These are phyloP conservation scores for Euclidia mi DNA, from an alignment of 2,888 invertebrate genomes.

Conservation along the genomic window DNA sequence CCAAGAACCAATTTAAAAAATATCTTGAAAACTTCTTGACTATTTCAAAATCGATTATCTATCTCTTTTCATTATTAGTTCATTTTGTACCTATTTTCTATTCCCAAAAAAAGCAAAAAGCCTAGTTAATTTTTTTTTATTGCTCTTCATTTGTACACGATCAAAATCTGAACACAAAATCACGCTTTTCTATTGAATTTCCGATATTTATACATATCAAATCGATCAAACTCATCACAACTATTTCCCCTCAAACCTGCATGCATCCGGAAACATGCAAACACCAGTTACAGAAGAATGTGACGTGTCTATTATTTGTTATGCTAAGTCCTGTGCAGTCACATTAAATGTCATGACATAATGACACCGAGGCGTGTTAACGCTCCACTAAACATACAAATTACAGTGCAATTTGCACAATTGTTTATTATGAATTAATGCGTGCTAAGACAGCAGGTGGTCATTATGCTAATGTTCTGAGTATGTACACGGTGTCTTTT, in stretches of 20 bases:
- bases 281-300: constrained; percentile 66
- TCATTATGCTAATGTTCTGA: constrained; percentile 75
- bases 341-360: constrained; percentile 75
- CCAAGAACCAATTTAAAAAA: no score
- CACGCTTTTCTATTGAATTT: no score
- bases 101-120: no score
- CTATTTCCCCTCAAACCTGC: background rate
- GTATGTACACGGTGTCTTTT: constrained; percentile 45
- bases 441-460: constrained; percentile 61
- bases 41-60: no score
- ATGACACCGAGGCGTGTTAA: constrained; percentile 68
- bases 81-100: no score
- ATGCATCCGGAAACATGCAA: constrained; percentile 53
- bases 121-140: no score
- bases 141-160: no score
- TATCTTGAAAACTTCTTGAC: no score
- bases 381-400: constrained; percentile 71
- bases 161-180: no score
- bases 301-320: constrained; percentile 82
- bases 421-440: constrained; percentile 81
- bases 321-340: constrained; percentile 78
- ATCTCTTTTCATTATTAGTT: no score
- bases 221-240: no score
- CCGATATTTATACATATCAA: no score
- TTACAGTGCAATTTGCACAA: constrained; percentile 74